Evolutionary conservation across 2,113 vertebrate genomes (phyloP).

Genomic region (Andinoacara biseriatus): DNA sequence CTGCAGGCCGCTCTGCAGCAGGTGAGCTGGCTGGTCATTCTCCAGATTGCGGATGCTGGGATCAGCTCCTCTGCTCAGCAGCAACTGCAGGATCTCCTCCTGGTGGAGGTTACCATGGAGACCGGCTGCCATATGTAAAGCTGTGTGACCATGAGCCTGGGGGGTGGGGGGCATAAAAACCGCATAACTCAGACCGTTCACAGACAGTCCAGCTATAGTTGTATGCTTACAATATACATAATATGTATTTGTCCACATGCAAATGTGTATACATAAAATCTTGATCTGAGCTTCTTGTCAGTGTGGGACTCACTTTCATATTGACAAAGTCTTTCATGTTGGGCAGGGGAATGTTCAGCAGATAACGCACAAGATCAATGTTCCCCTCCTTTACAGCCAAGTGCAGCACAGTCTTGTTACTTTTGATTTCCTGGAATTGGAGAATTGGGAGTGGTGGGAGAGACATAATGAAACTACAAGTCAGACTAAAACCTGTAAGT

Average conservation of each 20-base stretch:
- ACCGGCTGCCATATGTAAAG: conserved; percentile 92
- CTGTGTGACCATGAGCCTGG: conserved; percentile 92
- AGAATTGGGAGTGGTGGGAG: conserved; percentile 24
- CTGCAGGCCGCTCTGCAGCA: conserved; percentile 84
- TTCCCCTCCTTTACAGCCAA: conserved; percentile 91
- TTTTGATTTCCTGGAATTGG: conserved; percentile 89
- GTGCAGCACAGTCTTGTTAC: conserved; percentile 89
- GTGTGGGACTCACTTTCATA: conserved; percentile 84
- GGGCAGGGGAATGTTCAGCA: conserved; percentile 78
- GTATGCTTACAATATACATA: background rate
- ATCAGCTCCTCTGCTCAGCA: conserved; percentile 86
- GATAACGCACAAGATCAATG: conserved; percentile 82
- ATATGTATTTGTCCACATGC: background rate
- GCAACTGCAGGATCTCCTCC: conserved; percentile 83
- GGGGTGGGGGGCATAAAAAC: background rate
- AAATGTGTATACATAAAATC: background rate
- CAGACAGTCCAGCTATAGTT: background rate
- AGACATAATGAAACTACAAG: conserved; percentile 39
- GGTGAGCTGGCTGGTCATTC: conserved; percentile 88
- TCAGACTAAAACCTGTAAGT: conserved; percentile 7
- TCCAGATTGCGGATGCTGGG: conserved; percentile 90
- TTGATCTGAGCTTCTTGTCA: conserved; percentile 9
- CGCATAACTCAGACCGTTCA: conserved; percentile 9
- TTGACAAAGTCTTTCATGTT: conserved; percentile 87
- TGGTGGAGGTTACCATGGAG: conserved; percentile 83